Evolutionary conservation across 2,797 vertebrate genomes (phyloP).

Genomic region (Luscinia megarhynchos): DNA sequence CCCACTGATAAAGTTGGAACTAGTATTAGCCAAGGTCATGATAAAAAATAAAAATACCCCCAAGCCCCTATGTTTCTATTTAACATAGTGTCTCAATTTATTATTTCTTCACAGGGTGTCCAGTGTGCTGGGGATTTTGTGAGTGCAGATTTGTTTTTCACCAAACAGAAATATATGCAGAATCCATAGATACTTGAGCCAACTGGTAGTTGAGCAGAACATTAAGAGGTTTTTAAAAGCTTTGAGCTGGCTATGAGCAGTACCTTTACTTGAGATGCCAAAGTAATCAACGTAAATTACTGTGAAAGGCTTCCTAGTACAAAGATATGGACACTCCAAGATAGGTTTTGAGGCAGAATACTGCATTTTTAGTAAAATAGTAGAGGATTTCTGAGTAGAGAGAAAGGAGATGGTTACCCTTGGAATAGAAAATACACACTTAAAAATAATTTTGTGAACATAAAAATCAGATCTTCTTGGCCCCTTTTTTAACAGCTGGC

Average conservation of each 20-base stretch:
- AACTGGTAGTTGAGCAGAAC: conserved; percentile 38
- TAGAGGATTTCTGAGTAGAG: not conserved
- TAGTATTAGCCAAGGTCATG: not conserved
- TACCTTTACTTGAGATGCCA: conserved; percentile 15
- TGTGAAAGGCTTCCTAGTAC: not conserved
- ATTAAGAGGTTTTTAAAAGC: conserved; percentile 55
- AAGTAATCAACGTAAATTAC: not conserved
- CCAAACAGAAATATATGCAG: conserved; percentile 11
- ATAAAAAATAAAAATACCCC: conserved; percentile 45
- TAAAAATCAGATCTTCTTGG: not conserved
- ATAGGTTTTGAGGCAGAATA: not conserved
- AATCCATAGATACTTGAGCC: conserved; percentile 18
- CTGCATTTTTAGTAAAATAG: not conserved
- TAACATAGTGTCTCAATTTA: conserved; percentile 36
- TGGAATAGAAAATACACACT: not conserved
- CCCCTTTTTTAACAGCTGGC: not conserved
- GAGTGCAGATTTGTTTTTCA: conserved; percentile 54
- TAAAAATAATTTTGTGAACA: not conserved
- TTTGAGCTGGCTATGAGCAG: not conserved
- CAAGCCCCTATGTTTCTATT: conserved; percentile 38
- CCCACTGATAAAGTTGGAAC: conserved; percentile 36
- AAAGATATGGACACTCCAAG: not conserved
- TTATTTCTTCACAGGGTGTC: conserved; percentile 58
- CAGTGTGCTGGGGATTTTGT: conserved; percentile 22
- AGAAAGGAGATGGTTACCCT: not conserved